Base-by-base conservation (phyloP, 2,888 invertebrate species). In the Hydroisotoma schaefferi region DNA sequence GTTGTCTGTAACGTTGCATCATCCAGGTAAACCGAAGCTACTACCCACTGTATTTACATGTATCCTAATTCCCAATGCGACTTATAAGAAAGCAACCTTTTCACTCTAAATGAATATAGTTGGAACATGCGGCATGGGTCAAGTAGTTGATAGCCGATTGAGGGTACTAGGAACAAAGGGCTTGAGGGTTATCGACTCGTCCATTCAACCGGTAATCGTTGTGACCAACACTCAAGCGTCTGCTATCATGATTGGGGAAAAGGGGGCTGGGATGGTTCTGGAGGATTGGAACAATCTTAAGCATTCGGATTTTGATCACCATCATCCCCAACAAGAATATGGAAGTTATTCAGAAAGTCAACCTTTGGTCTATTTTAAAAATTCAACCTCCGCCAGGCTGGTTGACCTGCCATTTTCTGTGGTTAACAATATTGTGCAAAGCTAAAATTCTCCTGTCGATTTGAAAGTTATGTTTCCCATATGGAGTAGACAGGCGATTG, bases 111-210 rank as follows among this genome's bases (percentile, higher is more conserved):
- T 33, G 15, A 8, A 23, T 49, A 10, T 23, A 52, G 62, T 59
- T 10, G 67, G 68, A 0, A 65, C 63, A 0, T 53, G 58, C 37
- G 25, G 65, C 0, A 65, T 70, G 64, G 70, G 70, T 2, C 49
- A 43, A 22, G 67, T 67, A 1, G 70, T 71, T 8, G 70, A 71
- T 53, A 22, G 67, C 0, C 38, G 67, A 40, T 43, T 71, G 3
- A 40, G 65, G 38, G 69, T 71, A 5, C 37, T 47, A 23, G 67
- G 69, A 10, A 58, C 59, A 1, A 44, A 52, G 23, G 55, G 55
- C 18, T 28, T 71, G 2, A 43, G 70, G 26, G 68, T 68, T 0
- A 51, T 70, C 20, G 65, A 65, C 25, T 58, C 59, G 1, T 55
- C 58, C 2, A 53, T 65, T 4, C 61, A 61, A 28, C 65, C 65